Base-by-base conservation (phyloP, 2,113 vertebrate species). In the Amphilophus citrinellus region DNA sequence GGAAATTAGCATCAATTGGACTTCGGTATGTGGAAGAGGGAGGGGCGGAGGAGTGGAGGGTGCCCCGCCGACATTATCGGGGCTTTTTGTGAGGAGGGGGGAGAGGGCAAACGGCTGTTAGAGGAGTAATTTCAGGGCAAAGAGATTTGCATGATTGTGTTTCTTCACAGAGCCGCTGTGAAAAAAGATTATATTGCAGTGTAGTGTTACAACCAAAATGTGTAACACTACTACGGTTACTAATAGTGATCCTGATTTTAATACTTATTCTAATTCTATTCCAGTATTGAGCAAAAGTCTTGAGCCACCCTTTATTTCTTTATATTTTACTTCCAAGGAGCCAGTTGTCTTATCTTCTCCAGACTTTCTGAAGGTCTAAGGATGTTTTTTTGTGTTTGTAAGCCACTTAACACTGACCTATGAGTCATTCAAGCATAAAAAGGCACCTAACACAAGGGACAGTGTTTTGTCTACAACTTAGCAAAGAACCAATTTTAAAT, bases 1-100 rank as follows among this genome's bases (percentile, higher is more conserved):
- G 89, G 87, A 87, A 89, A 95, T 95, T 92, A 95, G 76, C 89
- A 66, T 95, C 93, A 93, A 57, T 60, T 63, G 22, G 85, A 83
- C 11, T 24, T 86, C 11, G 44, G 39, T 42, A 61, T 76, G 75
- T 53, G 44, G 44, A 32, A 7, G 73, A 63, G 62, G 18, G 60
- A 32, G 59, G 68, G 56, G 63, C 17, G 61, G 15, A 4, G 27
- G 22, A 13, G 9, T 11, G 62, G 30, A 50, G 76, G 77, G 17
- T 6, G 35, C 61, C 62, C 85, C 3, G 8, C 47, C 37, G 17
- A 85, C 57, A 82, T 80, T 80, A 90, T 82, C 30, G 24, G 60
- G 77, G 76, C 62, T 30, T 82, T 84, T 61, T 14, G 30, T 27
- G 58, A 22, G 42, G 58, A 56, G 82, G 61, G 35, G 47, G 5